phyloP scores from a whole-genome alignment of 2,113 vertebrate genomes.

The Sinocyclocheilus anophthalmus region DNA sequence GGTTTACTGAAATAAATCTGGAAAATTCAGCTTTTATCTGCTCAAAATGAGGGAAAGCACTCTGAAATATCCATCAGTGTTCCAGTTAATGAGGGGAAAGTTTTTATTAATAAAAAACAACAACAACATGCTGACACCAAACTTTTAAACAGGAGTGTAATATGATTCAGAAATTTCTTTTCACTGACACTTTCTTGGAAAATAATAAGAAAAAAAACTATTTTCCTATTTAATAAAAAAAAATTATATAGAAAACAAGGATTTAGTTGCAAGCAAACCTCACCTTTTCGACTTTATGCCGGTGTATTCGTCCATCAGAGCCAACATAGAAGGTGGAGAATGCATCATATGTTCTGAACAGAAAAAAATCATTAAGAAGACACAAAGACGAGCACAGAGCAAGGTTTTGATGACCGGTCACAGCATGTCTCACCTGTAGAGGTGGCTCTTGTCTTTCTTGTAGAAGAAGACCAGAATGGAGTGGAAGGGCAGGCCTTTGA shows the following conservation, averaged over 20 bases:
- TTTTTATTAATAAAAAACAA: too few species aligned
- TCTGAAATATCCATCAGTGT: not conserved
- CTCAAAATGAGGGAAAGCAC: not conserved
- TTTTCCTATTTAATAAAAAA: not conserved
- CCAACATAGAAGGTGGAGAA: conserved; percentile 90
- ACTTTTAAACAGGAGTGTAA: too few species aligned
- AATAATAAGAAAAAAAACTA: not conserved
- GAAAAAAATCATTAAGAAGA: not conserved
- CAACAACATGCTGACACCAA: too few species aligned
- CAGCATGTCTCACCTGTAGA: conserved; percentile 77
- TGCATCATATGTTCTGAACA: conserved; percentile 82
- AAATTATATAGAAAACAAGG: not conserved
- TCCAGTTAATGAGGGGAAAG: too few species aligned
- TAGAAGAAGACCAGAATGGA: conserved; percentile 82
- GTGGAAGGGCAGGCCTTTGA: conserved; percentile 81
- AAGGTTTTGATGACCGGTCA: not conserved
- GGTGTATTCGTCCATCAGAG: conserved; percentile 81
- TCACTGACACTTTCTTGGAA: not conserved
- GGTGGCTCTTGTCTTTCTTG: conserved; percentile 78
- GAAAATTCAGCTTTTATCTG: not conserved
- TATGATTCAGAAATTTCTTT: not conserved
- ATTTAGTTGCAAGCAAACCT: conserved; percentile 39
- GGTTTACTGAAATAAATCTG: not conserved
- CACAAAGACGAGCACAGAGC: not conserved
- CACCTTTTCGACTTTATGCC: conserved; percentile 88